These are phyloP conservation scores for Sinocyclocheilus anophthalmus DNA, from an alignment of 2,113 vertebrate species.

Conservation along the genomic window DNA sequence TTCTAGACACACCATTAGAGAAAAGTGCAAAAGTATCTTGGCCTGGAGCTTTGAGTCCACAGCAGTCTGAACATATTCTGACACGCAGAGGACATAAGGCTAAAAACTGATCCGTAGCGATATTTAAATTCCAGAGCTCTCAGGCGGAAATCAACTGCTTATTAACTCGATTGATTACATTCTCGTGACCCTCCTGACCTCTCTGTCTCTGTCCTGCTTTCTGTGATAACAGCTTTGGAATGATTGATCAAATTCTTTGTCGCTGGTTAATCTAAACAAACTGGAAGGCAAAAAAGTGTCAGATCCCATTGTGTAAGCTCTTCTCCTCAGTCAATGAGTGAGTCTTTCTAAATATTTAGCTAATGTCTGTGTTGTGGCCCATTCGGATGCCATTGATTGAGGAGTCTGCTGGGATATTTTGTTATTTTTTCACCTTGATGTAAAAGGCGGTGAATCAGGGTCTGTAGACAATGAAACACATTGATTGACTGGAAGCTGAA, in stretches of 20 bases:
- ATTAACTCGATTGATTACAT: conserved; percentile 68
- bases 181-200: conserved; percentile 67
- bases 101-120: conserved; percentile 61
- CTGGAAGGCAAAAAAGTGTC: conserved; percentile 46
- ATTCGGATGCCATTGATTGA: conserved; percentile 11
- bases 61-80: conserved; percentile 67
- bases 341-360: conserved; percentile 33
- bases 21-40: conserved; percentile 63
- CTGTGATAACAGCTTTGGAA: conserved; percentile 69
- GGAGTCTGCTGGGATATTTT: conserved; percentile 29
- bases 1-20: conserved; percentile 17
- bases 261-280: conserved; percentile 46
- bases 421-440: conserved; percentile 64
- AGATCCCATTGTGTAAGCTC: conserved; percentile 28
- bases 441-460: conserved; percentile 62
- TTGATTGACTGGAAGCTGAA: conserved; percentile 50
- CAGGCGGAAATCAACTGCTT: conserved; percentile 70
- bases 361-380: conserved; percentile 34
- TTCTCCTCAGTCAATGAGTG: neutral
- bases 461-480: conserved; percentile 60
- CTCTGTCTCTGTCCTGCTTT: conserved; percentile 63
- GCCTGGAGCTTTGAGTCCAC: conserved; percentile 58
- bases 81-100: conserved; percentile 63
- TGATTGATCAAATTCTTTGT: conserved; percentile 71
- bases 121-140: conserved; percentile 68